Percentiles rank a stretch among this genome's conserved stretches.
Conservation (phyloP, 1,140 invertebrate genomes). For the Varroa destructor region DNA sequence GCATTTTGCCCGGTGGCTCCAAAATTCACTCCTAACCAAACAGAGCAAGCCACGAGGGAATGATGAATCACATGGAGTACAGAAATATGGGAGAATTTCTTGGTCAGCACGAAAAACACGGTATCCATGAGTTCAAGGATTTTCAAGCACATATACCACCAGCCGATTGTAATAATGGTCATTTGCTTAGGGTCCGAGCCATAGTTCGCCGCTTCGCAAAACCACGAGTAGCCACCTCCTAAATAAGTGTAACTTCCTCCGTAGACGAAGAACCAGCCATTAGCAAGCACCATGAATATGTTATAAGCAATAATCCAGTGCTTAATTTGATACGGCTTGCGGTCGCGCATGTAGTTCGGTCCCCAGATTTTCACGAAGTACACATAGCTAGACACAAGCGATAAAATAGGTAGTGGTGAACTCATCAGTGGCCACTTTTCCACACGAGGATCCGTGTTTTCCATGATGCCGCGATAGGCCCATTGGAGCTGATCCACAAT, state of each 20-base stretch:
- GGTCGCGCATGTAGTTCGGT: conserved; percentile 41
- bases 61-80: conserved; percentile 88
- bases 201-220: conserved; percentile 81
- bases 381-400: conserved; percentile 50
- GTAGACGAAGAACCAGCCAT: conserved; percentile 41
- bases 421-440: conserved; percentile 79
- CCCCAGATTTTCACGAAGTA: conserved; percentile 59
- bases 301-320: conserved; percentile 42
- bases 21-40: conserved; percentile 89
- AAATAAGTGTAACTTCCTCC: conserved; percentile 35
- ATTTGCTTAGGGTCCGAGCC: conserved; percentile 57
- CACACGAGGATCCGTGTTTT: conserved; percentile 64
- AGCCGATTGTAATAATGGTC: conserved; percentile 76
- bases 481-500: conserved; percentile 24
- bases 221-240: conserved; percentile 54
- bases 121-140: conserved; percentile 89
- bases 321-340: conserved; percentile 41
- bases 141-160: conserved; percentile 95
- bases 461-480: conserved; percentile 22
- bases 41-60: conserved; percentile 79
- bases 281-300: conserved; percentile 42
- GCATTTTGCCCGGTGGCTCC: conserved; percentile 70
- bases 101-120: conserved; percentile 77
- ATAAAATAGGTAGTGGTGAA: conserved; percentile 70
- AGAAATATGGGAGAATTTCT: conserved; percentile 81